phyloP scores from a whole-genome alignment of 2,113 vertebrate species.

The Mellivora capensis region DNA sequence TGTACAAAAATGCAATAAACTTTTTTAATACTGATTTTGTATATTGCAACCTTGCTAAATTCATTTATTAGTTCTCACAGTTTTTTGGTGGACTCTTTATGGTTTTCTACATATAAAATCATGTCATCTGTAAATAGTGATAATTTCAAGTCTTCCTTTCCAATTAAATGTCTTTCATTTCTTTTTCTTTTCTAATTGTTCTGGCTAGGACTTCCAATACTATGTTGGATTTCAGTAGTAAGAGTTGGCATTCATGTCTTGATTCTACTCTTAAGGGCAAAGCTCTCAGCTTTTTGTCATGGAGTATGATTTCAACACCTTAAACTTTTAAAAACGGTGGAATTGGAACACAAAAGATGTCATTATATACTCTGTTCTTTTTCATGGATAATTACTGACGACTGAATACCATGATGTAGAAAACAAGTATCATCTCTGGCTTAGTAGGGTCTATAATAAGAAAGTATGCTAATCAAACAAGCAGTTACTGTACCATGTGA shows the following conservation, averaged over 20 bases:
- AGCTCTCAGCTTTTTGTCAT: not conserved
- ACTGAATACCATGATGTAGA: not conserved
- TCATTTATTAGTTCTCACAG: not conserved
- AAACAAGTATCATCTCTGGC: not conserved
- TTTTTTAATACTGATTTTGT: not conserved
- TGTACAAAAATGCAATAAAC: not conserved
- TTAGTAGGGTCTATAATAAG: not conserved
- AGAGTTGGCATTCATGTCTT: not conserved
- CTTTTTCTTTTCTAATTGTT: not conserved
- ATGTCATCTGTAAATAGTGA: not conserved
- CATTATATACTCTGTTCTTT: not conserved
- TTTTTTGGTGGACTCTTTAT: not conserved
- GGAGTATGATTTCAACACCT: not conserved
- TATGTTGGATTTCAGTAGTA: not conserved
- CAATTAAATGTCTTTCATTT: not conserved
- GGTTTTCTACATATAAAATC: not conserved
- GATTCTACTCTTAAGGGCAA: not conserved
- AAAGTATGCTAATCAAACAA: not conserved
- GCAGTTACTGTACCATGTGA: not conserved
- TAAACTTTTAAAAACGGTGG: not conserved
- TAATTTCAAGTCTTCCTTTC: not conserved
- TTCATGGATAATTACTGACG: not conserved
- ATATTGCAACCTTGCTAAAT: not conserved
- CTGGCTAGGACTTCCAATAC: not conserved
- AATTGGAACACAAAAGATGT: not conserved